Evolutionary conservation across 2,113 vertebrate genomes (phyloP), one percentile per base, ranked within the genome.

Genomic region (Vidua chalybeata): DNA sequence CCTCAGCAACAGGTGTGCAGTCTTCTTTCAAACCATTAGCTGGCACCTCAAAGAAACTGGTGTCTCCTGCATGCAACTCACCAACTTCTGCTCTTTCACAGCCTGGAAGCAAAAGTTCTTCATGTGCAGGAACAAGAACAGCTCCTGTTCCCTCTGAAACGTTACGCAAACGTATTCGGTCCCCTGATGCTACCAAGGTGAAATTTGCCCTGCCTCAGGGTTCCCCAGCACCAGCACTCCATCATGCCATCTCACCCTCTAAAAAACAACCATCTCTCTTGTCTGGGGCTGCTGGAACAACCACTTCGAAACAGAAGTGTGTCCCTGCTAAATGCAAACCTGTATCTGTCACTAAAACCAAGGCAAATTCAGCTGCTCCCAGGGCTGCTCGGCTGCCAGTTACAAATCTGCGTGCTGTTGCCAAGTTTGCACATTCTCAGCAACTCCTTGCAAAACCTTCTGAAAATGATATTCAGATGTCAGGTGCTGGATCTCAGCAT

Each of bases 111-210:
- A 97, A 96, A 76, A 95, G 84, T 54, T 56, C 95, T 33, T 88
- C 98, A 8, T 66, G 74, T 15, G 37, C 85, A 73, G 52, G 97
- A 54, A 66, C 87, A 3, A 96, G 97, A 86, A 96, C 82, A 46
- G 97, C 67, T 30, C 43, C 97, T 1, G 94, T 98, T 77, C 97
- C 98, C n/a, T 97, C 98, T 0, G 98, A 98, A 93, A 97, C 97
- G 0, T 66, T 97, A 68, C 97, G 97, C 89, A 99, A 99, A 96
- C 97, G 90, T 56, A 97, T 97, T 84, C 93, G 98, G n/a, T 97
- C 98, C 27, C 97, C 98, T 2, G 96, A 82, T 73, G 86, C 67
- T 76, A 58, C 93, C 35, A 97, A 95, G 87, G 49, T 87, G 84
- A 98, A 97, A 81, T 41, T 71, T 78, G 9, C 67, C 30, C 62